Conservation (phyloP, 2,888 invertebrate species). For the Eustalomyia histrio region DNA sequence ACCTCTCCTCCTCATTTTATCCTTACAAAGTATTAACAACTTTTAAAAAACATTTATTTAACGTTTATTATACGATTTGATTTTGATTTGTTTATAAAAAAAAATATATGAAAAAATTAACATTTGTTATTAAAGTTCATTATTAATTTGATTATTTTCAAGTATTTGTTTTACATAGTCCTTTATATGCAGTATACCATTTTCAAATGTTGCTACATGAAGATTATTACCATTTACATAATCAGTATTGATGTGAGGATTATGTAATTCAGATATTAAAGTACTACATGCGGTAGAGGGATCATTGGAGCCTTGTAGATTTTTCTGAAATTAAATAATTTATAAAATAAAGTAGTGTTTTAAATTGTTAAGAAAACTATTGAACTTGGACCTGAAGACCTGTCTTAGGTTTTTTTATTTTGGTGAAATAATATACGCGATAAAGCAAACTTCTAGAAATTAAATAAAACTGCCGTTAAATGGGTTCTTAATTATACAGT, state of each 20-base stretch:
- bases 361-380: too few species aligned
- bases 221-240: constrained; percentile 80
- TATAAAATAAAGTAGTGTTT: not conserved
- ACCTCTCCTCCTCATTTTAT: not conserved
- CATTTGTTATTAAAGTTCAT: not conserved
- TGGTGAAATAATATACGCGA: too few species aligned
- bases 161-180: constrained; percentile 69
- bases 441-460: too few species aligned
- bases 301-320: constrained; percentile 79
- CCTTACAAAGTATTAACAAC: constrained; percentile 7
- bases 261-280: constrained; percentile 82
- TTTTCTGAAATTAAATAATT: constrained; percentile 68
- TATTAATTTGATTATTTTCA: not conserved
- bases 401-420: too few species aligned
- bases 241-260: constrained; percentile 80
- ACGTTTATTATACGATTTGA: constrained; percentile 1
- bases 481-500: too few species aligned
- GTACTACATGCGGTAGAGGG: constrained; percentile 82
- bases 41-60: constrained; percentile 57
- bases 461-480: too few species aligned
- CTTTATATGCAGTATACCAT: constrained; percentile 74
- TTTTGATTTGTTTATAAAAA: not conserved
- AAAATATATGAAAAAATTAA: not conserved
- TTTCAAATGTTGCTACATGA: constrained; percentile 78
- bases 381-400: too few species aligned